These are phyloP conservation scores for Bombus impatiens DNA, from an alignment of 1,140 invertebrate genomes.

Conservation along the genomic window DNA sequence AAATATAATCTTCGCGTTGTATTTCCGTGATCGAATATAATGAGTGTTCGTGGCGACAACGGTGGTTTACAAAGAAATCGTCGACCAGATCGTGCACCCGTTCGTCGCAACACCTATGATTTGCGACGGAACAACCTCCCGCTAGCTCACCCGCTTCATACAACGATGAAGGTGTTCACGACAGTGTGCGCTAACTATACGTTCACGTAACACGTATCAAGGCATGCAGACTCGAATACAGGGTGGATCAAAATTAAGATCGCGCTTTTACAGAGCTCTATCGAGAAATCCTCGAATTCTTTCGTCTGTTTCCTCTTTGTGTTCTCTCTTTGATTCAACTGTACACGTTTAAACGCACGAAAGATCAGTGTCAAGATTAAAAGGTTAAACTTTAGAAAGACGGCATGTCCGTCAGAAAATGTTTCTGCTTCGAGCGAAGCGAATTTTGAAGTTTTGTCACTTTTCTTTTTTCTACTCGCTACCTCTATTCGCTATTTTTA, in stretches of 20 bases:
- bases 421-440: too few relatives aligned
- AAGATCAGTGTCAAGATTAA: too few relatives aligned
- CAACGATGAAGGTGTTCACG: conserved; percentile 39
- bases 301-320: too few relatives aligned
- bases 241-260: not conserved
- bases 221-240: not conserved
- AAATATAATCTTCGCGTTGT: conserved; percentile 58
- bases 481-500: too few relatives aligned
- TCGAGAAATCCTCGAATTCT: not conserved
- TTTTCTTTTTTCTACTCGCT: too few relatives aligned
- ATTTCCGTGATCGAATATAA: conserved; percentile 57
- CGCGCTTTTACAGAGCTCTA: too few relatives aligned
- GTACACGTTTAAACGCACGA: too few relatives aligned
- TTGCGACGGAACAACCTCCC: conserved; percentile 63
- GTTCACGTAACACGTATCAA: conserved; percentile 5
- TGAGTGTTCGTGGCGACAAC: conserved; percentile 66
- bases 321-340: too few relatives aligned
- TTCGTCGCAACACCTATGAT: conserved; percentile 69
- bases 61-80: conserved; percentile 68
- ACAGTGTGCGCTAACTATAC: conserved; percentile 21
- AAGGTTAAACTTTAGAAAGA: too few relatives aligned
- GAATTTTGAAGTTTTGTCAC: too few relatives aligned
- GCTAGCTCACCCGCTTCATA: conserved; percentile 27
- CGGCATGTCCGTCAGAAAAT: too few relatives aligned
- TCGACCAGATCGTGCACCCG: conserved; percentile 60